Evolutionary conservation across 2,113 vertebrate species (phyloP).

Genomic region (Phalacrocorax carbo): DNA sequence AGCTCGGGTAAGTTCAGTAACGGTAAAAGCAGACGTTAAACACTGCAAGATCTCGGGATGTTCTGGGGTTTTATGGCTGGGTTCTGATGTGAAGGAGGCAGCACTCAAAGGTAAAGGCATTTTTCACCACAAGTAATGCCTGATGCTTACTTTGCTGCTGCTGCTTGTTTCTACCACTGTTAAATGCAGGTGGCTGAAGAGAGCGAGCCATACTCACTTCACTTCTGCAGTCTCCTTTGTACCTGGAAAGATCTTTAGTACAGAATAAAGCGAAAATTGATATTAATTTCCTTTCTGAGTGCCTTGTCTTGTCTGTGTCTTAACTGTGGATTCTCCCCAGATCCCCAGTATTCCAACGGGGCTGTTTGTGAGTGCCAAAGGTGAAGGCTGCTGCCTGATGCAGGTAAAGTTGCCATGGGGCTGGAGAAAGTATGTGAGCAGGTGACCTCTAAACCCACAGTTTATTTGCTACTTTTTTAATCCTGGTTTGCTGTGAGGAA

Average conservation of each 20-base stretch:
- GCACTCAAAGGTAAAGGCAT: background rate
- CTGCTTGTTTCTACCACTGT: background rate
- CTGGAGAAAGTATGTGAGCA: background rate
- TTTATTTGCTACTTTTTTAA: background rate
- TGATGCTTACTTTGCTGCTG: background rate
- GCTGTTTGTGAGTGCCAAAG: conserved; percentile 92
- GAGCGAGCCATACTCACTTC: background rate
- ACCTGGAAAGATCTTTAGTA: background rate
- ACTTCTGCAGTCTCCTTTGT: background rate
- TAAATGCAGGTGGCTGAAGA: background rate
- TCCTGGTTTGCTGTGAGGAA: background rate
- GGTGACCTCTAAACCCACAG: background rate
- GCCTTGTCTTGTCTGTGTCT: conserved; percentile 17
- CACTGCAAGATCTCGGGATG: background rate
- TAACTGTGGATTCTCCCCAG: conserved; percentile 67
- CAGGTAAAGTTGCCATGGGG: conserved; percentile 76
- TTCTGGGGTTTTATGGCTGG: background rate
- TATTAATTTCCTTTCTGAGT: background rate
- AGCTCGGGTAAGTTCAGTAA: background rate
- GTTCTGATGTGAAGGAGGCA: background rate
- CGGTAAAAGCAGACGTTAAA: background rate
- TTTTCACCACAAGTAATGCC: background rate
- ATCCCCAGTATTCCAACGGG: conserved; percentile 93
- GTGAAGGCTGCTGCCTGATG: conserved; percentile 93
- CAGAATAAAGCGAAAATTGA: background rate